Conservation (phyloP, 2,888 invertebrate species). For the Sclerodermus sp. region DNA sequence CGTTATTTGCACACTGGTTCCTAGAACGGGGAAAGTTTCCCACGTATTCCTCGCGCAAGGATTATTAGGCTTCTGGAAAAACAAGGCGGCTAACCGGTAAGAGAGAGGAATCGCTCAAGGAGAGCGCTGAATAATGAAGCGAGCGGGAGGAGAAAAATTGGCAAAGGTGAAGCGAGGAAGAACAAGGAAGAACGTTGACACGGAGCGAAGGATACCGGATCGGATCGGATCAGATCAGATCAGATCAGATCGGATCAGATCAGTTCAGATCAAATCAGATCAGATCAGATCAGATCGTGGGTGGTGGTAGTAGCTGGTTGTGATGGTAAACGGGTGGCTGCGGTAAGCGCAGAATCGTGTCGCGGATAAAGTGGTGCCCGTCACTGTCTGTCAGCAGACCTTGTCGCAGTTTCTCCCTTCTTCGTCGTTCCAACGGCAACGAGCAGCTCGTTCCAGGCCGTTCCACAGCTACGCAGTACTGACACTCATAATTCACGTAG, state of each 20-base stretch:
- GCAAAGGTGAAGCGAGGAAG: conserved; percentile 4
- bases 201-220: conserved; percentile 9
- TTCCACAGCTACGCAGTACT: not conserved
- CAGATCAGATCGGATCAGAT: conserved; percentile 18
- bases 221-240: conserved; percentile 18
- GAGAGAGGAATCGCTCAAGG: not conserved
- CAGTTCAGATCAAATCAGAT: conserved; percentile 37
- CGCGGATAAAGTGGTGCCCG: conserved; percentile 54
- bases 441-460: not conserved
- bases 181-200: not conserved
- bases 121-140: too few relatives aligned
- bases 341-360: conserved; percentile 56
- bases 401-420: conserved; percentile 35
- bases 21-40: not conserved
- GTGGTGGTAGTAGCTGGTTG: conserved; percentile 26
- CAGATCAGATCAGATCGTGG: conserved; percentile 43
- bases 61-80: conserved; percentile 2
- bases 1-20: not conserved
- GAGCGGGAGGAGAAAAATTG: not conserved
- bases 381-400: conserved; percentile 52
- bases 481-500: conserved; percentile 13
- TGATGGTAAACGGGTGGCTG: conserved; percentile 47
- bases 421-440: conserved; percentile 15
- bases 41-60: too few relatives aligned
- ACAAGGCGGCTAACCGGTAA: conserved; percentile 1